Evolutionary conservation across 1,140 invertebrate genomes (phyloP), one percentile per base, ranked within the genome.

Genomic region (Anastatus disparis): DNA sequence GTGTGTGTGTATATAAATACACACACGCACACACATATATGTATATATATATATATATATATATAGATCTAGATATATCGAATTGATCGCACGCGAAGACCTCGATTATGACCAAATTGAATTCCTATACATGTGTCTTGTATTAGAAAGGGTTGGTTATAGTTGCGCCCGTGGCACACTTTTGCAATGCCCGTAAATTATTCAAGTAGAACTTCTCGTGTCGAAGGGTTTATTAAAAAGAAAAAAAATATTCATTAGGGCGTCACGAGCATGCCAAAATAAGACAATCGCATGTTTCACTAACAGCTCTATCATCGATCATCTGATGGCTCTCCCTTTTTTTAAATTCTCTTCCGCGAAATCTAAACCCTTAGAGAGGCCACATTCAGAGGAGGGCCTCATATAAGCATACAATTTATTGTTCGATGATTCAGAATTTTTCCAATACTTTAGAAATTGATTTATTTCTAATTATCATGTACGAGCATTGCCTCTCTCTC

Each of bases 261-360:
- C 40, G 40, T 42, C 40, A 48, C 10, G n/a, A 17, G 44, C 44
- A 9, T n/a, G n/a, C n/a, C n/a, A n/a, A n/a, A n/a, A 35, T 10
- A 35, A 35, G 31, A 35, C 31, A 3, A 29, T 4, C 46, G 29
- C 17, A 46, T 44, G 53, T 20, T n/a, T 17, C 26, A 42, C 64
- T 35, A 48, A 55, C 40, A 31, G 64, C 52, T 67, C 64, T 44
- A 55, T 67, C 50, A 55, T 67, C 53, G 50, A 65, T 65, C 63
- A 46, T n/a, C 42, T 12, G 26, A 2, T 6, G 38, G 29, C 38
- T 26, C 35, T 42, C 20, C 29, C 15, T n/a, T n/a, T n/a, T n/a
- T n/a, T n/a, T n/a, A n/a, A n/a, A n/a, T 13, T 17, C 22, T 27
- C 50, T 63, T 40, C 44, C 46, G 35, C 46, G 27, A 55, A 35